Conservation (phyloP, 2,113 vertebrate genomes). For the Siniperca knerii region DNA sequence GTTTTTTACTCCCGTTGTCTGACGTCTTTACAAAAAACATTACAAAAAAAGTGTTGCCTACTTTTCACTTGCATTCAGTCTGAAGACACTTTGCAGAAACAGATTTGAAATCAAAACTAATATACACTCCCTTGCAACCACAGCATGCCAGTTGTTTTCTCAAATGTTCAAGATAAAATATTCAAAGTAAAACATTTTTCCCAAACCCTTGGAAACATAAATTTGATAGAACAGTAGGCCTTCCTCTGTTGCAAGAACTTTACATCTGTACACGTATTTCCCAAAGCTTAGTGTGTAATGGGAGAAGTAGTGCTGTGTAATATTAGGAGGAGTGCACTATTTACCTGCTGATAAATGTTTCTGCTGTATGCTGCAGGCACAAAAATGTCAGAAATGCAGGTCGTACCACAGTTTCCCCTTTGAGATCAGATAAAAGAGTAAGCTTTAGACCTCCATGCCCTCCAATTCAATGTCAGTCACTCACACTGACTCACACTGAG, state of each 20-base stretch:
- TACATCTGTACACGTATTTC: not conserved
- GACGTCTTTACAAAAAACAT: not conserved
- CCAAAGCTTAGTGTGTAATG: not conserved
- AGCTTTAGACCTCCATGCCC: constrained; percentile 48
- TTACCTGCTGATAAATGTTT: constrained; percentile 36
- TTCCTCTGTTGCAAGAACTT: not conserved
- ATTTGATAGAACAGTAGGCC: not conserved
- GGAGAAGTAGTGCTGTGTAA: not conserved
- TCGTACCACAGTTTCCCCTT: constrained; percentile 3
- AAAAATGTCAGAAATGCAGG: constrained; percentile 20
- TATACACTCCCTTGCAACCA: not conserved
- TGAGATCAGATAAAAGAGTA: constrained; percentile 61
- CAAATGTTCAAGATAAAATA: constrained; percentile 4
- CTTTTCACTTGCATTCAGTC: not conserved
- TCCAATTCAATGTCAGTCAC: constrained; percentile 59
- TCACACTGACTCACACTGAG: constrained; percentile 46
- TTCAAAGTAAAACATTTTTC: not conserved
- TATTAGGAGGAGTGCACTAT: not conserved
- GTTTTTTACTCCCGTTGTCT: constrained; percentile 1
- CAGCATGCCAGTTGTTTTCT: not conserved
- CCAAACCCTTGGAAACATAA: not conserved
- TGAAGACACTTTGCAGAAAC: constrained; percentile 4
- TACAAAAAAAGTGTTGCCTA: not conserved
- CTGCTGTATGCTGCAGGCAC: constrained; percentile 17
- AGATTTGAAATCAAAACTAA: constrained; percentile 18